Base-by-base conservation (phyloP, 2,797 vertebrate genomes). In the Vultur gryphus region DNA sequence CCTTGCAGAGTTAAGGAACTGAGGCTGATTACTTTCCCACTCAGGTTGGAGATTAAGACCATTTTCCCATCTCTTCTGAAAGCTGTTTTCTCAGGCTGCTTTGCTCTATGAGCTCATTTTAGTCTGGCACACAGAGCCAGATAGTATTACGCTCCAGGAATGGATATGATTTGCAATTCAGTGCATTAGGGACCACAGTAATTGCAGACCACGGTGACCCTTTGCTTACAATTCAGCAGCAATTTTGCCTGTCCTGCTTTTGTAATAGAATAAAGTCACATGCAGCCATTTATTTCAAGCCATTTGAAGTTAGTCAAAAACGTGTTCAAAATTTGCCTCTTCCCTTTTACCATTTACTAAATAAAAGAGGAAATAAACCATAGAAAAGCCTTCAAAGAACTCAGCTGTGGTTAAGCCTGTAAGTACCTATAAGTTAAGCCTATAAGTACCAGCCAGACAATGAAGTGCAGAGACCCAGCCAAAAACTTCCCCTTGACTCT, bases 121-220 rank as follows among this genome's bases (percentile, higher is more conserved):
- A 41, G n/a, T 51, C 81, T 83, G 71, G 79, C 93, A 84, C 2
- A 5, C 79, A 37, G 83, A 71, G 83, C 57, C 71, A 89, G 89
- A 65, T 46, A 70, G 48, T 13, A 59, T 79, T 83, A 83, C 59
- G 3, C 77, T 87, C 85, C 81, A 52, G 82, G 85, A 91, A 75
- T 3, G 67, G 94, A 66, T 80, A 52, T 35, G 75, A 91, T 79
- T 93, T 89, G 85, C 89, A 95, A 95, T 87, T 83, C 62, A 37
- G 67, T 62, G 81, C 89, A 83, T 83, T 79, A 83, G 77, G 67
- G 67, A 75, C 33, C 16, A 6, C 0, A 1, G 57, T 89, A 91
- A 91, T 93, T 91, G 89, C 57, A 19, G 89, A 89, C 72, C 89
- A 57, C 81, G 72, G 81, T 93, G 89, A 89, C 91, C 77, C 85